Evolutionary conservation across 1,140 invertebrate genomes (phyloP).

Genomic region (Anastatus disparis): DNA sequence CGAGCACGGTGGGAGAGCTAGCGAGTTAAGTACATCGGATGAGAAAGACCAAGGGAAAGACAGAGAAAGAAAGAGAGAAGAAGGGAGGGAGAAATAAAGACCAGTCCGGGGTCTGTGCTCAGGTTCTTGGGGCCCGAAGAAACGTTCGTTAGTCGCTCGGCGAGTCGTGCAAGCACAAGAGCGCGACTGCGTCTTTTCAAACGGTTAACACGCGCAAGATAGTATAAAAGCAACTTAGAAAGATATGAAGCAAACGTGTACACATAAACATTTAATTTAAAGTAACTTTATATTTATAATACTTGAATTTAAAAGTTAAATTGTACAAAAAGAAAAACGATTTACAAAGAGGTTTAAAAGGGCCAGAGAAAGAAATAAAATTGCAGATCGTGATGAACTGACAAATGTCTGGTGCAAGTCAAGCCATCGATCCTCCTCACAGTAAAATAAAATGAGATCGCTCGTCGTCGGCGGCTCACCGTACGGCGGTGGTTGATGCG

Average conservation of each 20-base stretch:
- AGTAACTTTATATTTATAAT: neutral
- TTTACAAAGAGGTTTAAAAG: no score
- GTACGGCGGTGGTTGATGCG: constrained; percentile 13
- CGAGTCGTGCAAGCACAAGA: constrained; percentile 30
- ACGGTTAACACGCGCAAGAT: neutral
- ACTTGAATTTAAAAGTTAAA: neutral
- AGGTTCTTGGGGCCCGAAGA: constrained; percentile 12
- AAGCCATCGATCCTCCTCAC: neutral
- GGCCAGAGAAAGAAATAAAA: no score
- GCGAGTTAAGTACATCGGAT: constrained; percentile 37
- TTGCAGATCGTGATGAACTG: neutral
- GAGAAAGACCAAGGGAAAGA: constrained; percentile 31
- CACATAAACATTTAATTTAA: neutral
- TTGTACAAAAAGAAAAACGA: neutral
- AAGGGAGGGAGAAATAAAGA: constrained; percentile 27
- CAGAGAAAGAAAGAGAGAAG: constrained; percentile 37
- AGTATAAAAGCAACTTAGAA: no score
- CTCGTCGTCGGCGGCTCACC: constrained; percentile 3
- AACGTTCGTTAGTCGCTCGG: constrained; percentile 35
- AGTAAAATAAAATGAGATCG: constrained; percentile 18
- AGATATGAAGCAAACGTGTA: neutral
- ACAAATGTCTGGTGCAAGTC: constrained; percentile 15
- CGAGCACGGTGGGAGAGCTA: constrained; percentile 39
- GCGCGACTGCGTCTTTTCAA: constrained; percentile 1
- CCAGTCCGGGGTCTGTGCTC: constrained; percentile 26